A percentile compares a stretch with the other conserved stretches of the same genome.
Conservation (phyloP, 2,888 invertebrate genomes). For the Mythimna vitellina region DNA sequence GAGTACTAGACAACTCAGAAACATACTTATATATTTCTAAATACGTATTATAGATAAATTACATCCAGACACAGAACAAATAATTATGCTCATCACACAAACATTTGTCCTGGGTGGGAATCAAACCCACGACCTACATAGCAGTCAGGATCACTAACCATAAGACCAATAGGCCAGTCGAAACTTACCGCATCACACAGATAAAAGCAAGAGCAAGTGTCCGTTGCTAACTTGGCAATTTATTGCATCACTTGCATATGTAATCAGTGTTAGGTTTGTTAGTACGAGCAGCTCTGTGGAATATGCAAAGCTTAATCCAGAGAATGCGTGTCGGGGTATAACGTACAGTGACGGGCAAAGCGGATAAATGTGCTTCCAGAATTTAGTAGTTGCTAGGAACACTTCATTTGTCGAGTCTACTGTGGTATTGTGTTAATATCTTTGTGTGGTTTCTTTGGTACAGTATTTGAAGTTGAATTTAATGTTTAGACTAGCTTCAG, state of each 20-base stretch:
- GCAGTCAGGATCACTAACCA: no score
- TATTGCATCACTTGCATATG: conserved; percentile 78
- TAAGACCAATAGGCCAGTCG: conserved; percentile 12
- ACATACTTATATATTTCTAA: no score
- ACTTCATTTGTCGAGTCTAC: conserved; percentile 50
- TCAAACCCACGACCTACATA: no score
- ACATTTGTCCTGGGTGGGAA: no score
- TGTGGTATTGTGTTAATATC: conserved; percentile 29
- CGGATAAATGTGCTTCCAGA: conserved; percentile 60
- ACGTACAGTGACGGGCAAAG: conserved; percentile 61
- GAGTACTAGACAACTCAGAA: no score
- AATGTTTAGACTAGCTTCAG: not conserved
- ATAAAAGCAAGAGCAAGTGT: conserved; percentile 61
- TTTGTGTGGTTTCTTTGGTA: conserved; percentile 23
- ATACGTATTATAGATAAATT: no score
- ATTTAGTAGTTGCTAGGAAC: conserved; percentile 51
- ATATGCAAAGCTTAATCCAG: conserved; percentile 82
- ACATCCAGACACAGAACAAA: no score
- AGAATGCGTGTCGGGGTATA: conserved; percentile 74
- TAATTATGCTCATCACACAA: no score
- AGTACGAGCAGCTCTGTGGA: conserved; percentile 66
- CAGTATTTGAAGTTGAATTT: not conserved
- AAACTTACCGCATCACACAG: conserved; percentile 28
- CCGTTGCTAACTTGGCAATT: conserved; percentile 71
- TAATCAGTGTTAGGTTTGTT: conserved; percentile 70